Conservation (phyloP, 1,140 invertebrate genomes). For the Trigoniulus corallinus region DNA sequence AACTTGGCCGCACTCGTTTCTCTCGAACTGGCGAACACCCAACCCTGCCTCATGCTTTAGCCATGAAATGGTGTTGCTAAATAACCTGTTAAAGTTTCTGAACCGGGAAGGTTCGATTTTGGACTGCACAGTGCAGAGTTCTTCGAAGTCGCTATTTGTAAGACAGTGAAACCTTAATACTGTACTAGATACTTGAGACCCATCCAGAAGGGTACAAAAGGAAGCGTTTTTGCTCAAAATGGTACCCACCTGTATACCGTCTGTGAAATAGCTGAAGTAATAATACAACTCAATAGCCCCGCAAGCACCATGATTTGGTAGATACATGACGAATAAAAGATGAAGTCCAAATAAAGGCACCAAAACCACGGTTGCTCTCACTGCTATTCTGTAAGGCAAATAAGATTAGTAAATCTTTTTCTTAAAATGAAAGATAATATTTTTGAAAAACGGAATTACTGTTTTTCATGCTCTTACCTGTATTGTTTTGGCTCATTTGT, state of each 20-base stretch:
- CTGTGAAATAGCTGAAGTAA: conserved; percentile 26
- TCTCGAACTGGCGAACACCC: no score
- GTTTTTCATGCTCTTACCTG: conserved; percentile 25
- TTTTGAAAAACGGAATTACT: not conserved
- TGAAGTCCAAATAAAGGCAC: conserved; percentile 41
- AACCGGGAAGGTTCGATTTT: no score
- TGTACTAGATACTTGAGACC: no score
- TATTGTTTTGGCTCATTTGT: conserved; percentile 37
- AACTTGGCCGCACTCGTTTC: no score
- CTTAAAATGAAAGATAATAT: not conserved
- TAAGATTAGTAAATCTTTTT: not conserved
- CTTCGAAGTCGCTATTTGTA: no score
- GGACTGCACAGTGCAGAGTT: no score
- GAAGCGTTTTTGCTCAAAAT: no score
- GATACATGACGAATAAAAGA: conserved; percentile 35
- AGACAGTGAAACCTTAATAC: no score
- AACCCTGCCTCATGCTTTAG: no score
- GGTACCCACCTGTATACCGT: conserved; percentile 26
- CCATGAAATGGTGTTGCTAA: no score
- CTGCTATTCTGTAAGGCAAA: conserved; percentile 30
- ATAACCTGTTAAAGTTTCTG: no score
- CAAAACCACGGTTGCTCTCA: conserved; percentile 36
- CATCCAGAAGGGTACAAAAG: no score
- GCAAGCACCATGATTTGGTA: conserved; percentile 22
- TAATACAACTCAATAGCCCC: conserved; percentile 24